phyloP scores from a whole-genome alignment of 2,888 invertebrate genomes.

The Cantharis flavilabris region DNA sequence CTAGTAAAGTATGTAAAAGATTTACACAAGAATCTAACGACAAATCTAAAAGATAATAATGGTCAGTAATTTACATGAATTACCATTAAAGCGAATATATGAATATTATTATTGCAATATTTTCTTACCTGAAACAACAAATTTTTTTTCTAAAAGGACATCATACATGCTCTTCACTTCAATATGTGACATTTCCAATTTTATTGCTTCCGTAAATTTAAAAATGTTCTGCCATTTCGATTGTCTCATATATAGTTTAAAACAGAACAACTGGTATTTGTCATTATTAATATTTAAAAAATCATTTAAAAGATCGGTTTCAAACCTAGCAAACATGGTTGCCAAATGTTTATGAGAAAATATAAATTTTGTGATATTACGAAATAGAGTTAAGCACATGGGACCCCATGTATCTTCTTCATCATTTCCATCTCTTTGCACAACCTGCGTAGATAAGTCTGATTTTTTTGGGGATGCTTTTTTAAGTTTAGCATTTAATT shows the following conservation, averaged over 20 bases:
- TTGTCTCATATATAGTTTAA: conserved; percentile 26
- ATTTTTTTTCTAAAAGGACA: conserved; percentile 32
- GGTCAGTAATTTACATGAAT: background rate
- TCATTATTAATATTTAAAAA: conserved; percentile 12
- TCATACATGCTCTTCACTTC: conserved; percentile 36
- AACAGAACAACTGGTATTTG: conserved; percentile 17
- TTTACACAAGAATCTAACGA: conserved; percentile 27
- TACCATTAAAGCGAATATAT: background rate
- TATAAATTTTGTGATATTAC: conserved; percentile 31
- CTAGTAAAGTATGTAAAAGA: conserved; percentile 28
- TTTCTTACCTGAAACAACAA: conserved; percentile 38
- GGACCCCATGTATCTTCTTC: background rate
- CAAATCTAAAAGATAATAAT: conserved; percentile 31
- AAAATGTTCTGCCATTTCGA: conserved; percentile 37
- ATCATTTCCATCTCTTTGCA: background rate
- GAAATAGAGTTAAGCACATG: background rate
- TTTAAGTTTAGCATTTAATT: background rate
- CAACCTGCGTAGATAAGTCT: background rate
- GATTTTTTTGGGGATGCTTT: background rate
- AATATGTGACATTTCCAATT: conserved; percentile 30
- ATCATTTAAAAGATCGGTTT: conserved; percentile 14
- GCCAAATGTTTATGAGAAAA: conserved; percentile 14
- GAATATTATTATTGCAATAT: background rate
- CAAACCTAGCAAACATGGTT: conserved; percentile 15
- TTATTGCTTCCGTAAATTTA: conserved; percentile 22